Base-by-base conservation (phyloP, 2,888 invertebrate species). In the Drosophila algonquin region DNA sequence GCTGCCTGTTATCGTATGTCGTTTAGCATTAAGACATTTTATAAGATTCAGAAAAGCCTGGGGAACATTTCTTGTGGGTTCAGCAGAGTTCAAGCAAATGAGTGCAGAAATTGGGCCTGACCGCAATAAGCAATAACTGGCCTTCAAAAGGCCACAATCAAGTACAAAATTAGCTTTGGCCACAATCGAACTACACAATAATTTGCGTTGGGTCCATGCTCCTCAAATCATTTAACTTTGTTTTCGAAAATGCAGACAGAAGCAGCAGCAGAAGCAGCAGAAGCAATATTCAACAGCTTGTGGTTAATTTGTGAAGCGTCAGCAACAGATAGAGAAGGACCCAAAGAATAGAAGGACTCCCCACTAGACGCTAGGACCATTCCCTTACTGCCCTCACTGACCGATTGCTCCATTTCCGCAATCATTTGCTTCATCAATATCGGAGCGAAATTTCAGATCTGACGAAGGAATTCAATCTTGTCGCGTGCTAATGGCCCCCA, bases 381-480 rank as follows among this genome's bases (percentile, higher is more conserved):
- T 7, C 1, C 40, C 40, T 3, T 24, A 24, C 27, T 18, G 18
- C 14, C 24, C 1, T 7, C 35, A 9, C 16, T 47, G 35, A 47
- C 35, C 45, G n/a, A 45, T 60, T 30, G 53, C 44, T 32, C 40
- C 51, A 16, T 14, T 63, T 53, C 44, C 9, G 18, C 32, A 27
- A 10, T 63, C 63, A 51, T 63, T 67, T 45, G 56, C 50, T 48
- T 56, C 54, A 50, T 63, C 64, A 40, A 57, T 63, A 56, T 27
- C 12, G n/a, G 35, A 30, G 45, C 64, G 57, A 51, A 30, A 35
- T 51, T 45, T 57, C n/a, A 3, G 12, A 21, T n/a, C 18, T 21
- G 9, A 12, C 45, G 27, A 55, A 56, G 76, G 62, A 74, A 74
- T 70, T 70, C 78, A 80, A 81, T 78, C 75, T 73, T 63, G 70